Base-by-base conservation (phyloP, 2,797 vertebrate genomes). In the Girardinus metallicus region DNA sequence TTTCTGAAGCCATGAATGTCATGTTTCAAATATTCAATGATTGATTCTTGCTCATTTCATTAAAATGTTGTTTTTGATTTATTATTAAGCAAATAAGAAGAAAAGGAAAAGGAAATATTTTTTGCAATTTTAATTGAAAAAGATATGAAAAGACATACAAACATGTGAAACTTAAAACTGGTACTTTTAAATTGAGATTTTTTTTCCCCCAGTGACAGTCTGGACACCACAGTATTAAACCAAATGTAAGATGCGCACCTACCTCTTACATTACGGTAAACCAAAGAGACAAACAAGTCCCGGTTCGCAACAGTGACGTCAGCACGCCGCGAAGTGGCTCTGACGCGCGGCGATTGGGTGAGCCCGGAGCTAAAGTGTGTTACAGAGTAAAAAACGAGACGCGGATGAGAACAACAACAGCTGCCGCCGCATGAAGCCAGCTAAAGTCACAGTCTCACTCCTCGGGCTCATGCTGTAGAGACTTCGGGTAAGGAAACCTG, bases 241-340 rank as follows among this genome's bases (percentile, higher is more conserved):
- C 9, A 55, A 55, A 55, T n/a, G 4, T 12, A 23, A 0, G 0
- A 4, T 91, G 92, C 91, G 89, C 92, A 1, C 74, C 71, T 85
- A 21, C 43, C 12, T 9, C 0, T 6, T 0, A 0, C 23, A 64
- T 47, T 93, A 91, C 89, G 92, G 92, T 77, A 80, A 76, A 0
- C n/a, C 62, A 77, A 64, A 9, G 73, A 91, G 43, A 90, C 80
- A 95, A 95, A 95, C 92, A 95, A 95, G 91, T 94, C 88, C 92
- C 93, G 75, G 93, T 91, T 94, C 93, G 93, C 95, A 95, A 95
- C 94, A 95, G 93, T 95, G 95, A 96, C 94, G 95, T 95, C 88
- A 93, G 44, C 89, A 85, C 89, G 90, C 89, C 76, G 90, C 55
- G 78, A 85, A 87, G 83, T 74, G 57, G 75, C 70, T n/a, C 26